Evolutionary conservation across 2,113 vertebrate species (phyloP).

Genomic region (Chaetops frenatus): DNA sequence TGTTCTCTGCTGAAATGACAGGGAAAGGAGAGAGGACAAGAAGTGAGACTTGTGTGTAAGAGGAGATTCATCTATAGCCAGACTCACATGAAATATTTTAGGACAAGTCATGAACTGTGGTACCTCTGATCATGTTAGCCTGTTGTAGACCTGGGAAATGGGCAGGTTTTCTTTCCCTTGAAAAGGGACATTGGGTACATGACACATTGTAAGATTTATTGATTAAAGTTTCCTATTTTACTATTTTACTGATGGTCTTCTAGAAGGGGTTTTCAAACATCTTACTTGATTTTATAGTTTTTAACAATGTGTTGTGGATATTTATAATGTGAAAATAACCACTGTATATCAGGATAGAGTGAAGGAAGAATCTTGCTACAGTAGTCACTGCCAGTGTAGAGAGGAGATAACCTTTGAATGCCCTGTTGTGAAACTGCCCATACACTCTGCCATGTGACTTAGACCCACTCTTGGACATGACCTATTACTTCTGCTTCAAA

Average conservation of each 20-base stretch:
- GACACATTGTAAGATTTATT: not conserved
- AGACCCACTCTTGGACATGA: not conserved
- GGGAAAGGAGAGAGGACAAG: not conserved
- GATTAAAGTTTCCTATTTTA: not conserved
- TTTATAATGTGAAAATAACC: not conserved
- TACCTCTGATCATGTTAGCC: not conserved
- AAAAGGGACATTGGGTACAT: not conserved
- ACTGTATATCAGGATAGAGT: not conserved
- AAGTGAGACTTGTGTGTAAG: not conserved
- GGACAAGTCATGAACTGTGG: not conserved
- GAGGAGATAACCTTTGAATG: not conserved
- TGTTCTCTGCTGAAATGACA: not conserved
- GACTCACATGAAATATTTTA: not conserved
- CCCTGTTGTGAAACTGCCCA: not conserved
- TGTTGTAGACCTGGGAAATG: not conserved
- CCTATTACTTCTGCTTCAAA: not conserved
- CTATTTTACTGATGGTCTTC: not conserved
- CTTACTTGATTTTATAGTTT: not conserved
- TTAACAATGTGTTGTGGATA: not conserved
- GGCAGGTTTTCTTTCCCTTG: not conserved
- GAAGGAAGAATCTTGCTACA: not conserved
- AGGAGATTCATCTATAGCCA: not conserved
- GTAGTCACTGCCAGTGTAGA: not conserved
- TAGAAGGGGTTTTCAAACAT: not conserved
- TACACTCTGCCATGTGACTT: not conserved